A percentile compares a stretch with the other conserved stretches of the same genome.
These are phyloP conservation scores for Theodoxus fluviatilis DNA, from an alignment of 2,888 invertebrate species.

Conservation along the genomic window DNA sequence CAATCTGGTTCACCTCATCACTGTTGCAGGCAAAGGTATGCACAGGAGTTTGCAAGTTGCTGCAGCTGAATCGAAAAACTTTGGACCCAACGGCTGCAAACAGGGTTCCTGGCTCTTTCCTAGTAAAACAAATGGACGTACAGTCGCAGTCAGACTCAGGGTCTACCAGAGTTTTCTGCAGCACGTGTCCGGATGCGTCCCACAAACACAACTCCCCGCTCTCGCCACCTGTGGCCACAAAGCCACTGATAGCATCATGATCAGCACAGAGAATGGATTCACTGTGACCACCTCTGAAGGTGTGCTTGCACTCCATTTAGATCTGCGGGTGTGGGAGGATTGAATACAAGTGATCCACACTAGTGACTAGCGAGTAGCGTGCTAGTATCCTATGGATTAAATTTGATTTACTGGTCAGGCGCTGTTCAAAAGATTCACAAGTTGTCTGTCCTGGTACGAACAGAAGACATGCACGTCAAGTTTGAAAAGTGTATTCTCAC, in stretches of 20 bases:
- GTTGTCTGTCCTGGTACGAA: too few species aligned
- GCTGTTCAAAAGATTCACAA: too few species aligned
- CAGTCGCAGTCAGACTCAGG: slow-evolving; percentile 50
- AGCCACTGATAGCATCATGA: slow-evolving; percentile 35
- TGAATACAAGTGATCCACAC: too few species aligned
- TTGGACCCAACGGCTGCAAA: slow-evolving; percentile 52
- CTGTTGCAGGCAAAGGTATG: slow-evolving; percentile 49
- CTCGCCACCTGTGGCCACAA: slow-evolving; percentile 51
- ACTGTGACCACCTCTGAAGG: slow-evolving; percentile 45
- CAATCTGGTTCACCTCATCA: slow-evolving; percentile 61
- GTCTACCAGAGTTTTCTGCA: slow-evolving; percentile 38
- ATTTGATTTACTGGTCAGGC: too few species aligned
- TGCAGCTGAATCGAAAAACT: slow-evolving; percentile 40
- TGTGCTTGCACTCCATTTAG: too few species aligned
- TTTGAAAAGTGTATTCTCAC: too few species aligned
- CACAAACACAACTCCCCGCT: slow-evolving; percentile 53
- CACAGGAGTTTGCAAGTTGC: slow-evolving; percentile 42
- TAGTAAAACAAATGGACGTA: slow-evolving; percentile 52
- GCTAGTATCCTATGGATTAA: too few species aligned
- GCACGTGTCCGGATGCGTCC: slow-evolving; percentile 40
- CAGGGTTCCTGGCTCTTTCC: slow-evolving; percentile 45
- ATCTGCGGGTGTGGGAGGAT: too few species aligned
- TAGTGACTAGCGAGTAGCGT: too few species aligned
- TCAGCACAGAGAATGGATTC: slow-evolving; percentile 52
- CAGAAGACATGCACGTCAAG: too few species aligned